Base-by-base conservation (phyloP, 2,113 vertebrate species). In the Thunnus maccoyii region DNA sequence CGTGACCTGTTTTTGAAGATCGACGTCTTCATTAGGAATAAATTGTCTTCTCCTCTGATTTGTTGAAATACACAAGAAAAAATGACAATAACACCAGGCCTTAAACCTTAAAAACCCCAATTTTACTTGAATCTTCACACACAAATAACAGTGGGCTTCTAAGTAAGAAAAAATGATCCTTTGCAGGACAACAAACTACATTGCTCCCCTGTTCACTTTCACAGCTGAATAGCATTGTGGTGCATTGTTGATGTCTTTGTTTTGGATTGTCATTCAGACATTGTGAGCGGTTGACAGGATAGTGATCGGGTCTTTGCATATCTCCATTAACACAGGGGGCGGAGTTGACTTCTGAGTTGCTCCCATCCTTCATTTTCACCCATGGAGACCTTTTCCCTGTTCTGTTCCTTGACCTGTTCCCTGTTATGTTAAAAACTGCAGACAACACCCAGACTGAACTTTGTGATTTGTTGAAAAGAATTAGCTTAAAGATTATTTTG, bases 251-350 rank as follows among this genome's bases (percentile, higher is more conserved):
- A 68, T 4, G 9, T 70, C 75, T 88, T 91, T 93, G 83, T 90
- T 80, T 84, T 71, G 17, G 67, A 60, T 62, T 75, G 82, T 91
- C 91, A 86, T 83, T 90, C 70, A 89, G 80, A 80, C 85, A 80
- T 90, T 92, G 89, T 87, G 22, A 64, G 84, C 70, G 10, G 76
- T 74, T 93, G 90, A 91, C 88, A 88, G 83, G 87, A 76, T 56
- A 48, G 65, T 86, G 87, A 92, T 87, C 60, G 77, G 89, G 87
- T 88, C 86, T 88, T 83, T 83, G 81, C 88, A 73, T 76, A 75
- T 90, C 86, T 90, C 86, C 87, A 92, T 92, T 88, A 89, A 86
- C 52, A 44, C 63, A 36, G 71, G 77, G 66, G 86, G 84, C 1
- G 76, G 87, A 73, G 84, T 11, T 84, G 89, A 91, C 90, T 90